Percentiles rank a stretch among this genome's conserved stretches.
These are phyloP conservation scores for Ferrisia virgata DNA, from an alignment of 2,888 invertebrate species.

Conservation along the genomic window DNA sequence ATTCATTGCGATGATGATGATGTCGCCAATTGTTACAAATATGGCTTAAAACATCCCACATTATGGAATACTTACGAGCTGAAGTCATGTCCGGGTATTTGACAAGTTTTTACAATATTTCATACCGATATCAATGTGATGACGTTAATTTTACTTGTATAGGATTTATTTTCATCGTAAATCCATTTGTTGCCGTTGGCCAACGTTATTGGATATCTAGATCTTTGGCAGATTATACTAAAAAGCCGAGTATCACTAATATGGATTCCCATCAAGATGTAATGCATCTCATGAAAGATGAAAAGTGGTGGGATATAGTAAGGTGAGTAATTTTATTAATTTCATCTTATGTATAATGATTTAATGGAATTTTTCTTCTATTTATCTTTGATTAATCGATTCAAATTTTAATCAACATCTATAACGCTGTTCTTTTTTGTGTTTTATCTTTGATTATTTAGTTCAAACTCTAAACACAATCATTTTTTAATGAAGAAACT, in stretches of 20 bases:
- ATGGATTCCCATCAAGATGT: slow-evolving; percentile 58
- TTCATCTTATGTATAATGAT: no score
- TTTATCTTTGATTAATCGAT: no score
- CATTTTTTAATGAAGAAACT: slow-evolving; percentile 58
- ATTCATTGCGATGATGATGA: neutral
- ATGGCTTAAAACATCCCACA: slow-evolving; percentile 54
- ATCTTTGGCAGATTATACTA: slow-evolving; percentile 74
- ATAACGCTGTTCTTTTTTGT: neutral
- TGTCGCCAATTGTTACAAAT: neutral
- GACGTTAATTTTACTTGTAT: slow-evolving; percentile 40
- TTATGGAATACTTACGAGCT: slow-evolving; percentile 67
- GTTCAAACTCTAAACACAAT: neutral
- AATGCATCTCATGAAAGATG: slow-evolving; percentile 52
- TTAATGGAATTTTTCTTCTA: no score
- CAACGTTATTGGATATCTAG: slow-evolving; percentile 80
- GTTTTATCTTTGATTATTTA: neutral
- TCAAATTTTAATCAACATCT: no score
- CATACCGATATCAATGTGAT: no score
- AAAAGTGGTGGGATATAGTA: slow-evolving; percentile 67
- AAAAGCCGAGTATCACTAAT: slow-evolving; percentile 68
- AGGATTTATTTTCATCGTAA: slow-evolving; percentile 76
- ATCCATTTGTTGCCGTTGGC: slow-evolving; percentile 75
- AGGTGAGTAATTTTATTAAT: slow-evolving; percentile 51
- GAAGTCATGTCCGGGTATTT: slow-evolving; percentile 59
- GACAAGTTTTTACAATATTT: no score